Base-by-base conservation (phyloP, 2,888 invertebrate species). In the Malachius bipustulatus region DNA sequence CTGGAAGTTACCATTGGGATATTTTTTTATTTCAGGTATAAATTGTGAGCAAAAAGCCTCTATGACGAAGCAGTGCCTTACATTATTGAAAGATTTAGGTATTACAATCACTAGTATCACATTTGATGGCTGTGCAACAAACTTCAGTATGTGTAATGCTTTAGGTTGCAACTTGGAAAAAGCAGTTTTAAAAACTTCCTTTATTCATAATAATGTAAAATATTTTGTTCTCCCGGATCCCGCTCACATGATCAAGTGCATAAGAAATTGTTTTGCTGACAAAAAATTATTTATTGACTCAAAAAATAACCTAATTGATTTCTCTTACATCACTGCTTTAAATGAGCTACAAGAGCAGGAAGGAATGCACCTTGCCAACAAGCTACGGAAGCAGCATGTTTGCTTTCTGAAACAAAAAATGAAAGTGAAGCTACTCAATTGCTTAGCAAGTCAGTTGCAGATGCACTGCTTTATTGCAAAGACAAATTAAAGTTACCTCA, bases 121-220 rank as follows among this genome's bases (percentile, higher is more conserved):
- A 14, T 43, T 47, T 40, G 46, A 48, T 40, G 47, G 46, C 14
- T 41, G 44, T 12, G 36, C 39, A 9, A 30, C 42, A 11, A 49
- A 45, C 37, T 30, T 49, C 14, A 24, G 32, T 16, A 43, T 44
- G 43, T 28, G 15, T 11, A 39, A 36, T 31, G 35, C 30, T 4
- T 28, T 45, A 45, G 34, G 24, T 16, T 33, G 37, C 26, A 13
- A 26, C 19, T 27, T 32, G 4, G 12, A 35, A 9, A 9, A 4
- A n/a, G 3, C 12, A n/a, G 3, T 9, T 12, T 16, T 34, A 27
- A 34, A 3, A 27, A 26, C 34, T n/a, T 14, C 28, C 29, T 48
- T 48, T 12, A 40, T 44, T 36, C 44, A 43, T 12, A 26, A 35
- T 16, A 40, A 32, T 14, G 32, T 28, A 4, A 28, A 34, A 9